Conservation (phyloP, 2,888 invertebrate genomes). For the Dasypolia templi region DNA sequence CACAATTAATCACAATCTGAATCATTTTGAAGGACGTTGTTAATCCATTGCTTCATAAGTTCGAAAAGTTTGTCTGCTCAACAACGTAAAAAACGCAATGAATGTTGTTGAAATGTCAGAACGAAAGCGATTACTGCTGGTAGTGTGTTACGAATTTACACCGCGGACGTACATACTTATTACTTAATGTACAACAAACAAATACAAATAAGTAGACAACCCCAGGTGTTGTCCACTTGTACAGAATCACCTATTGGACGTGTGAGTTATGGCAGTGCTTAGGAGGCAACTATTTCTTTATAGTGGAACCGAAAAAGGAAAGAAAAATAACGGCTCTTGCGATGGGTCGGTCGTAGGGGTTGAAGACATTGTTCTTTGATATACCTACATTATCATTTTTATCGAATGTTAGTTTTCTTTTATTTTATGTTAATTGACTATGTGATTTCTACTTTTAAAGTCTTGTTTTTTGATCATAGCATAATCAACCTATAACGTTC, state of each 20-base stretch:
- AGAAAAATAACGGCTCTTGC: constrained; percentile 65
- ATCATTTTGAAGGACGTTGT: too few relatives aligned
- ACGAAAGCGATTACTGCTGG: too few relatives aligned
- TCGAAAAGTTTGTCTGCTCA: too few relatives aligned
- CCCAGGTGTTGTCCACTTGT: too few relatives aligned
- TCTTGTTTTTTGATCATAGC: too few relatives aligned
- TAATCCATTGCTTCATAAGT: too few relatives aligned
- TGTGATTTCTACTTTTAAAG: not conserved
- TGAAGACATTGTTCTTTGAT: constrained; percentile 4
- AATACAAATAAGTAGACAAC: not conserved
- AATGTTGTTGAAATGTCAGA: too few relatives aligned
- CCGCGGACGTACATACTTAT: too few relatives aligned
- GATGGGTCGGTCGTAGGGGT: constrained; percentile 30
- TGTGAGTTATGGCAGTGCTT: constrained; percentile 73
- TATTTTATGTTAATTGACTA: not conserved
- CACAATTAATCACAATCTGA: too few relatives aligned
- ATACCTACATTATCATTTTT: constrained; percentile 16
- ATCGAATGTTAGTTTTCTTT: constrained; percentile 8
- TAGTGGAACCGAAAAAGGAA: constrained; percentile 61
- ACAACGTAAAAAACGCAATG: too few relatives aligned
- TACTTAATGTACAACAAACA: not conserved
- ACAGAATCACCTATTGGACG: constrained; percentile 66
- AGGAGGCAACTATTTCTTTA: constrained; percentile 72
- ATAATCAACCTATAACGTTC: too few relatives aligned
- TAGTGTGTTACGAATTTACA: too few relatives aligned